phyloP scores from a whole-genome alignment of 2,888 invertebrate genomes.

The Drosophila imparisetae region DNA sequence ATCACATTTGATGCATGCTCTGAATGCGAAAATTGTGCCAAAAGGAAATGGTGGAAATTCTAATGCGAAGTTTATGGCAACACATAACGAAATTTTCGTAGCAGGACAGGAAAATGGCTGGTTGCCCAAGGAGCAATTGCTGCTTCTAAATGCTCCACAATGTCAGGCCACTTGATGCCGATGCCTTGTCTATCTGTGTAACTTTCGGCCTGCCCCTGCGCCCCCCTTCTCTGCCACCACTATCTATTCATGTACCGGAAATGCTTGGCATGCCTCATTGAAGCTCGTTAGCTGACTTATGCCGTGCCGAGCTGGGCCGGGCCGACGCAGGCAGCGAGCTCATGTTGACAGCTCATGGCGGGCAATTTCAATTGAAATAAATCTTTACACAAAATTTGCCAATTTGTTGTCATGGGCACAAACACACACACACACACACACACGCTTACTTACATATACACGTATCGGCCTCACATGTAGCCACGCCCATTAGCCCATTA shows the following conservation, averaged over 20 bases:
- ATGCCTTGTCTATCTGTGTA: neutral
- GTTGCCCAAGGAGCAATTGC: slow-evolving; percentile 32
- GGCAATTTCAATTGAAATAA: slow-evolving; percentile 79
- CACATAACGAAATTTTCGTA: slow-evolving; percentile 63
- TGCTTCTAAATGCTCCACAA: slow-evolving; percentile 27
- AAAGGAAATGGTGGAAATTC: slow-evolving; percentile 58
- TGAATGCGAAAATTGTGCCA: slow-evolving; percentile 24
- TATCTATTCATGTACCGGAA: slow-evolving; percentile 58
- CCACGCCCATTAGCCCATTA: slow-evolving; percentile 55
- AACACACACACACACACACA: slow-evolving; percentile 19
- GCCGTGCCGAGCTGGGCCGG: slow-evolving; percentile 1
- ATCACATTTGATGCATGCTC: slow-evolving; percentile 36
- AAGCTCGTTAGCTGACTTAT: slow-evolving; percentile 74
- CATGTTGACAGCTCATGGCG: slow-evolving; percentile 74
- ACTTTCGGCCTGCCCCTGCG: neutral
- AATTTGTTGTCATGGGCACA: slow-evolving; percentile 70
- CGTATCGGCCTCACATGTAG: slow-evolving; percentile 2
- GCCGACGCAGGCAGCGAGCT: slow-evolving; percentile 21
- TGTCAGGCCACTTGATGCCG: slow-evolving; percentile 42
- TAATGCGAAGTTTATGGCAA: slow-evolving; percentile 74
- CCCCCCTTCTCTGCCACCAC: neutral
- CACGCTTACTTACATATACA: neutral
- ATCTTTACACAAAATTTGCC: slow-evolving; percentile 76
- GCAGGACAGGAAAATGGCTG: slow-evolving; percentile 55
- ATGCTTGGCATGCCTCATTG: slow-evolving; percentile 78